Evolutionary conservation across 2,888 invertebrate species (phyloP), one percentile per base, ranked within the genome.

Genomic region (Synanthedon formicaeformis): DNA sequence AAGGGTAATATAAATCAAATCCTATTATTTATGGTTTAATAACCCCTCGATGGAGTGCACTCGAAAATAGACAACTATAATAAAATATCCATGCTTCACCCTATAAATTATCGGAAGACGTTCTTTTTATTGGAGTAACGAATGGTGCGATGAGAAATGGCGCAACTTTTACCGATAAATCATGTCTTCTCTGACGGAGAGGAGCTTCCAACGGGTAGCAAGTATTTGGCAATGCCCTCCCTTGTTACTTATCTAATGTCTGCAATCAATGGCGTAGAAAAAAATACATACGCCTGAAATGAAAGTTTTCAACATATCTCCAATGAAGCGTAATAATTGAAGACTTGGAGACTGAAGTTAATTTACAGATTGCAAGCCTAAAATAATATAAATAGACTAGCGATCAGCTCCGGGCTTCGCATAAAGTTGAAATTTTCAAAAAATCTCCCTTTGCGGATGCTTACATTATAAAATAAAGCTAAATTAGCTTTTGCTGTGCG

Each of bases 71-170:
- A 76, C 67, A 63, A 66, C 59, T 58, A 61, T 73, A 76, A 82
- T 83, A 84, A 85, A 85, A 84, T 80, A 76, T 78, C 76, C 73
- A 78, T 84, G 79, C 73, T 70, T 71, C 66, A n/a, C 66, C 73
- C 72, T 73, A 87, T 86, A 85, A 84, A 84, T 85, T 80, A 81
- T 82, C 66, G 73, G 73, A 75, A 82, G 81, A 80, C 79, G 78
- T 78, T 81, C 76, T 85, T 86, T 83, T 87, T 86, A 86, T 84
- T 83, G 83, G 73, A 82, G 80, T 83, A 84, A 83, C 86, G 85
- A 86, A 86, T 86, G 85, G 76, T 82, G 73, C 78, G 79, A 86
- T 86, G 86, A 87, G 75, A 82, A 82, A 87, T 84, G 85, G 84
- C 65, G 64, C 67, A 86, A 87, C 76, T 86, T 87, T 82, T 65